These are phyloP conservation scores for Varanus komodoensis DNA, from an alignment of 2,113 vertebrate species.

Conservation along the genomic window DNA sequence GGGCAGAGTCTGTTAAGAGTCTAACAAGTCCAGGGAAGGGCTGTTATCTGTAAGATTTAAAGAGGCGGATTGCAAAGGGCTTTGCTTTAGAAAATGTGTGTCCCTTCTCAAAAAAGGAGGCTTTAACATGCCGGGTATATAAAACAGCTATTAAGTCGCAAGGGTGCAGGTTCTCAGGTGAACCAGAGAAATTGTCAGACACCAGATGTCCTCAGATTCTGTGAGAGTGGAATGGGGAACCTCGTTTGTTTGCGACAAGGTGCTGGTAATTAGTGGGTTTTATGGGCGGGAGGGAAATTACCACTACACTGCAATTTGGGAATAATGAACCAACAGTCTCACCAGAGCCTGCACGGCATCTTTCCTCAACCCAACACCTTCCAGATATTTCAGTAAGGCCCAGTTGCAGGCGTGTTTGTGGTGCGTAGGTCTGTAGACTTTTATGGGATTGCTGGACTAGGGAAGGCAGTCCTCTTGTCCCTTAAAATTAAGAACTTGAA, in stretches of 20 bases:
- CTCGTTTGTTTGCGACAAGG: background rate
- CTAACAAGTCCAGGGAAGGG: background rate
- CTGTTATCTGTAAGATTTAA: background rate
- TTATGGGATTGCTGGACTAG: no score
- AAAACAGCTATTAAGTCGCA: background rate
- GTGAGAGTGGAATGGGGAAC: no score
- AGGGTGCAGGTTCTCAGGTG: background rate
- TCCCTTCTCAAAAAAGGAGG: background rate
- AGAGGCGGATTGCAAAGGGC: background rate
- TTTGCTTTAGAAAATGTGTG: background rate
- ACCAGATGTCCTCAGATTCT: no score
- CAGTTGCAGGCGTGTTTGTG: no score
- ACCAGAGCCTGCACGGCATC: no score
- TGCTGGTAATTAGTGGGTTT: background rate
- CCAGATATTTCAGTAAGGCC: no score
- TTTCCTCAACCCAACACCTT: no score
- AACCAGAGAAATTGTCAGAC: background rate
- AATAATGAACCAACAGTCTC: background rate
- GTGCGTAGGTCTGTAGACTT: no score
- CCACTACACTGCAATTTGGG: background rate
- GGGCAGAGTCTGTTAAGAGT: no score
- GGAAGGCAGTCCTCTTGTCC: no score
- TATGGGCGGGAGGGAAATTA: background rate
- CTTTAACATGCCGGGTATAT: background rate
- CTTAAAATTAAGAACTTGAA: no score